A percentile compares a stretch with the other conserved stretches of the same genome.
These are phyloP conservation scores for Lasioglossum pauxillum DNA, from an alignment of 2,888 invertebrate genomes.

Conservation along the genomic window DNA sequence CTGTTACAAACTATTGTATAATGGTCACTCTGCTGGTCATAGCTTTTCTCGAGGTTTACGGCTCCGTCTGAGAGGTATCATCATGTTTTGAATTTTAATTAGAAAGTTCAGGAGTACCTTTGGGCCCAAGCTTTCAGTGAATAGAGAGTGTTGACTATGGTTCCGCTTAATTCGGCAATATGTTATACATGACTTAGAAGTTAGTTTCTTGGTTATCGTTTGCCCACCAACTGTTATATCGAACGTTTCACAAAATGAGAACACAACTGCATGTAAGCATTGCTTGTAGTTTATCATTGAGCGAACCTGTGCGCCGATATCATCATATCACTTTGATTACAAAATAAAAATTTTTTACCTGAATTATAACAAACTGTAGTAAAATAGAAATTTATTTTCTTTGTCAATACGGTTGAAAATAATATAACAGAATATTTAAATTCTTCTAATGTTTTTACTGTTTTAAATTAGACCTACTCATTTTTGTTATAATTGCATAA, in stretches of 20 bases:
- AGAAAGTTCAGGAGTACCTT: constrained; percentile 61
- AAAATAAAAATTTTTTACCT: too few relatives aligned
- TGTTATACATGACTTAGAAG: constrained; percentile 15
- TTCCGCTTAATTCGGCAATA: constrained; percentile 38
- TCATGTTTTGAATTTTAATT: constrained; percentile 76
- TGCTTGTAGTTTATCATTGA: too few relatives aligned
- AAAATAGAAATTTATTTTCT: too few relatives aligned
- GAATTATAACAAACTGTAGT: too few relatives aligned
- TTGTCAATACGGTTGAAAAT: too few relatives aligned
- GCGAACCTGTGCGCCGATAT: too few relatives aligned
- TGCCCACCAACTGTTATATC: constrained; percentile 6
- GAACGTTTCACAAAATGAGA: background rate
- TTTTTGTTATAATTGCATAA: too few relatives aligned
- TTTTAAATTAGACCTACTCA: too few relatives aligned
- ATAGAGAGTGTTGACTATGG: constrained; percentile 48
- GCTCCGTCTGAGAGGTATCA: constrained; percentile 43
- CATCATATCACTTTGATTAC: too few relatives aligned
- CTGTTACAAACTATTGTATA: constrained; percentile 55
- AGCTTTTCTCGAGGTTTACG: constrained; percentile 66
- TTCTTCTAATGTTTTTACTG: too few relatives aligned
- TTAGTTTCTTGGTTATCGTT: constrained; percentile 43
- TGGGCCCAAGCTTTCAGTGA: constrained; percentile 37
- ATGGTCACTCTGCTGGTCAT: constrained; percentile 59
- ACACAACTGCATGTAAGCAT: background rate
- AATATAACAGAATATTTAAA: too few relatives aligned